Evolutionary conservation across 2,797 vertebrate species (phyloP).

Genomic region (Falco peregrinus): DNA sequence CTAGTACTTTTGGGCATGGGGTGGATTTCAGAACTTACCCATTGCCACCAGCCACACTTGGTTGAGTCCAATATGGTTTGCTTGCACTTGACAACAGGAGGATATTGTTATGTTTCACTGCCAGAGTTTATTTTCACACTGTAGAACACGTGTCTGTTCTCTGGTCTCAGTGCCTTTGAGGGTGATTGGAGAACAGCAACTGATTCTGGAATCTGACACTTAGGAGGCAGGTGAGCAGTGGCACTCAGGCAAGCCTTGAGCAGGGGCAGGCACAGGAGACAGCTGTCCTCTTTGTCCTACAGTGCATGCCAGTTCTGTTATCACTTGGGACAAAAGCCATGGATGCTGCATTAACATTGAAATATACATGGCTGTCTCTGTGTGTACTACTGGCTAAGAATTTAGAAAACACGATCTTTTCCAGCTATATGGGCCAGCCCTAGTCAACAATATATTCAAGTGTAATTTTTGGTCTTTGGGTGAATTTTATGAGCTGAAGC

Average conservation of each 20-base stretch:
- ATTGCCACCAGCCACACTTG: neutral
- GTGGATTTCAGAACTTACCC: neutral
- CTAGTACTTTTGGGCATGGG: neutral
- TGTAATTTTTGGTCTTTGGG: neutral
- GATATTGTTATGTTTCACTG: neutral
- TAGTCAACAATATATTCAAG: neutral
- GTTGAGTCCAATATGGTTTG: neutral
- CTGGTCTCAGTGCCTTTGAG: neutral
- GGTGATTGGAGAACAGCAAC: neutral
- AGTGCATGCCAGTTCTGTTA: rapidly evolving
- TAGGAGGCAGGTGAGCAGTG: neutral
- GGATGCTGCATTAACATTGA: neutral
- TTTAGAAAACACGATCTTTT: neutral
- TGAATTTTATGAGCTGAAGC: neutral
- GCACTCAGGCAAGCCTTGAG: neutral
- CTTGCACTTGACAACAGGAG: neutral
- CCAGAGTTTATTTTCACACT: neutral
- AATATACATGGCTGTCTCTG: neutral
- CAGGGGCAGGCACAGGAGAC: neutral
- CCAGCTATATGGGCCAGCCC: neutral
- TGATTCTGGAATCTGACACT: neutral
- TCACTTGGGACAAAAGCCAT: neutral
- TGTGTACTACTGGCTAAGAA: neutral
- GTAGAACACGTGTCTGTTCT: neutral
- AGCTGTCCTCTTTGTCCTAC: neutral